Conservation (phyloP, 2,113 vertebrate species). For the Mixornis gularis region DNA sequence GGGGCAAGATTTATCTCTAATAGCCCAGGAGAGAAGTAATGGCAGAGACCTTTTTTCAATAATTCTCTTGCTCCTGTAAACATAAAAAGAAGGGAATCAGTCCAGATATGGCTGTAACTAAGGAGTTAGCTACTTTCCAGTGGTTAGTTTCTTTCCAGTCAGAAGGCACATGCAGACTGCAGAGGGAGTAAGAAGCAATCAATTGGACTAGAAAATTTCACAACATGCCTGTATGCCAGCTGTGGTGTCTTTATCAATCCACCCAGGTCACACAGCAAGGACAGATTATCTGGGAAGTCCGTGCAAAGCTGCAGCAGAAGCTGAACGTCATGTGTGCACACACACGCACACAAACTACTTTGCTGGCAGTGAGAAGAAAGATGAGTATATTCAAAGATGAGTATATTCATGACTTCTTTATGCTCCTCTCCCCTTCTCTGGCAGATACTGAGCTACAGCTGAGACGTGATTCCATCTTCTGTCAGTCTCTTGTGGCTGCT, state of each 20-base stretch:
- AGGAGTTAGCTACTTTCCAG: not conserved
- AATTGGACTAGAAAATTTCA: not conserved
- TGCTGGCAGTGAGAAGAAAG: not conserved
- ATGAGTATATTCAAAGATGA: not conserved
- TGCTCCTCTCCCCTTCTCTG: not conserved
- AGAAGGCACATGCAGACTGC: not conserved
- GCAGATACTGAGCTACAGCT: constrained; percentile 91
- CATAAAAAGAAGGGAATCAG: not conserved
- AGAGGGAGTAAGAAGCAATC: not conserved
- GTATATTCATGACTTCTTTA: not conserved
- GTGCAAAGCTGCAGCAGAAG: not conserved
- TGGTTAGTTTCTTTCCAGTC: not conserved
- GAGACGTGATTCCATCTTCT: constrained; percentile 90
- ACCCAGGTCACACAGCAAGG: not conserved
- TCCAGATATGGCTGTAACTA: not conserved
- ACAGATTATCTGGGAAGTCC: not conserved
- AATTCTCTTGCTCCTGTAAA: not conserved
- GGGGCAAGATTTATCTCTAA: not conserved
- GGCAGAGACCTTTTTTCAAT: not conserved
- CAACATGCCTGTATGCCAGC: not conserved
- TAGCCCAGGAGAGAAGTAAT: constrained; percentile 1
- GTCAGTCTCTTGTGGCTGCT: constrained; percentile 87
- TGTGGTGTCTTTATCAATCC: not conserved
- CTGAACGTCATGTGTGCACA: accelerated
- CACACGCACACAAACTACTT: not conserved